Conservation (phyloP, 2,797 vertebrate genomes). For the Naso thynnoides region DNA sequence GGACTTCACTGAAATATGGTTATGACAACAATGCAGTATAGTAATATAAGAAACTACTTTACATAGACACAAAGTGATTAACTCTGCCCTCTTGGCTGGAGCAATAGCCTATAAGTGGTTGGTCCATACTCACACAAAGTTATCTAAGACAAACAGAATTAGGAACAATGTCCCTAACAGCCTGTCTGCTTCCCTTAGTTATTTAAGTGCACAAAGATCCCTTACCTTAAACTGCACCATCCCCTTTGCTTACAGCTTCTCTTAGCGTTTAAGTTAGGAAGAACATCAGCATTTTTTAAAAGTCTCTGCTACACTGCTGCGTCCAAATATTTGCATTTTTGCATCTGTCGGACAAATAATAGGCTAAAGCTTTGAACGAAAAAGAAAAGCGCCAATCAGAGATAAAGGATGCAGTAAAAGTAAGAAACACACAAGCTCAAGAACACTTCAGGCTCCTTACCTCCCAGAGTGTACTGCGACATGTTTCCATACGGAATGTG, state of each 20-base stretch:
- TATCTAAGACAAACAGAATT: slow-evolving; percentile 16
- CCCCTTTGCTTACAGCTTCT: no score
- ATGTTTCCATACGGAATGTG: slow-evolving; percentile 56
- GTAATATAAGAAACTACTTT: not conserved
- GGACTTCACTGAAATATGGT: no score
- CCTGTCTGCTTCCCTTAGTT: not conserved
- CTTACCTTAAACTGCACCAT: not conserved
- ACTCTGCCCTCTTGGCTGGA: not conserved
- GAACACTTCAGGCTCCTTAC: slow-evolving; percentile 57
- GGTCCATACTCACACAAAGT: slow-evolving; percentile 21
- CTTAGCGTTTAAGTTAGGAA: not conserved
- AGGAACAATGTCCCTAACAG: slow-evolving; percentile 7
- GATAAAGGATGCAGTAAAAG: not conserved
- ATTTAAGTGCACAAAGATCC: not conserved
- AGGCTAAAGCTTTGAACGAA: not conserved
- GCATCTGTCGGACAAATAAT: not conserved
- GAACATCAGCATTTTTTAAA: not conserved
- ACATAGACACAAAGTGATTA: not conserved
- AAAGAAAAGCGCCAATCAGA: not conserved
- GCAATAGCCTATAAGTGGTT: slow-evolving; percentile 1
- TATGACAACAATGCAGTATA: not conserved
- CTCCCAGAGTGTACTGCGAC: slow-evolving; percentile 74
- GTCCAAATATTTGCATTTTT: not conserved
- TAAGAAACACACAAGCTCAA: not conserved
- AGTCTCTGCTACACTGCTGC: not conserved